Evolutionary conservation across 1,140 invertebrate genomes (phyloP).

Genomic region (Brachionus rubens): DNA sequence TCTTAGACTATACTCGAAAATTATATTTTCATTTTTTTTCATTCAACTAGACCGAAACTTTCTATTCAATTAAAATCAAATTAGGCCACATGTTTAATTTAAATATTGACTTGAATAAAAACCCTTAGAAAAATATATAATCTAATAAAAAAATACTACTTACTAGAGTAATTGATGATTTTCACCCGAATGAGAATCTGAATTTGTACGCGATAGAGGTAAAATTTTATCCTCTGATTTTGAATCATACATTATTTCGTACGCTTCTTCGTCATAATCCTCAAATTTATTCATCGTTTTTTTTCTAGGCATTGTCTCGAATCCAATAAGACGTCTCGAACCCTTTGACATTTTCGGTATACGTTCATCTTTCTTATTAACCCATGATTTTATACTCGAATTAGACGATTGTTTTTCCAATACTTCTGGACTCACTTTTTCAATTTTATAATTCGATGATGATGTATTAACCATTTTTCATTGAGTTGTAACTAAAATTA

Average conservation of each 20-base stretch:
- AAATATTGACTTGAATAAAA: slow-evolving; percentile 3
- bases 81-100: slow-evolving; percentile 3
- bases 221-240: background rate
- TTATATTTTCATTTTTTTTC: too few relatives aligned
- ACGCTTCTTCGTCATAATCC: background rate
- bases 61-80: slow-evolving; percentile 28
- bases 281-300: background rate
- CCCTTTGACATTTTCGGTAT: slow-evolving; percentile 19
- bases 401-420: slow-evolving; percentile 4
- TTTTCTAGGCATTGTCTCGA: background rate
- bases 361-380: slow-evolving; percentile 1
- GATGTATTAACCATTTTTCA: slow-evolving; percentile 25
- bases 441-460: background rate
- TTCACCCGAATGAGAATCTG: background rate
- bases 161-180: background rate
- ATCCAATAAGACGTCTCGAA: background rate
- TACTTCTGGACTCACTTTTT: background rate
- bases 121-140: background rate
- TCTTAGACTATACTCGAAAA: too few relatives aligned
- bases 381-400: background rate
- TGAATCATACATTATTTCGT: slow-evolving; percentile 13
- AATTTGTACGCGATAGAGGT: background rate
- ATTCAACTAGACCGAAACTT: too few relatives aligned
- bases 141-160: too few relatives aligned
- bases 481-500: background rate